Evolutionary conservation across 2,888 invertebrate species (phyloP).

Genomic region (Candidula unifasciata): DNA sequence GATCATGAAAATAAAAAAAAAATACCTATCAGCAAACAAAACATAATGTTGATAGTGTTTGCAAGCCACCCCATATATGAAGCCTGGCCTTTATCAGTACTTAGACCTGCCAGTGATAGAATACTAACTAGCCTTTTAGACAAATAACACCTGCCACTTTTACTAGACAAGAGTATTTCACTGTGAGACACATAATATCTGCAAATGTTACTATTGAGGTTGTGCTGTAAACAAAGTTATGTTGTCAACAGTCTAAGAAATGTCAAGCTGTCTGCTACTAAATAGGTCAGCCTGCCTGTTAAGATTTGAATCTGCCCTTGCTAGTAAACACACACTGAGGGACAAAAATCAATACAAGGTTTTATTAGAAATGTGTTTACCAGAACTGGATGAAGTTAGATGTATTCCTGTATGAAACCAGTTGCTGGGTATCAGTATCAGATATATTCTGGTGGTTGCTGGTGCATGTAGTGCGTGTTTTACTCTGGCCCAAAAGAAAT

Average conservation of each 20-base stretch:
- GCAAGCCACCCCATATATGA: too few species aligned
- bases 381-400: neutral
- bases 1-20: too few species aligned
- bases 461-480: too few species aligned
- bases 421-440: neutral
- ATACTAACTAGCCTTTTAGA: neutral
- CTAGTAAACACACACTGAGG: neutral
- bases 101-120: too few species aligned
- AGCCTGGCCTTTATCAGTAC: too few species aligned
- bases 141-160: neutral
- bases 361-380: too few species aligned
- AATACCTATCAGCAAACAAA: too few species aligned
- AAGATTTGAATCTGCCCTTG: neutral
- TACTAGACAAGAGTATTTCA: neutral
- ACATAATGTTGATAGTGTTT: too few species aligned
- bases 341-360: constrained; percentile 3
- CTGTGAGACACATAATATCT: neutral
- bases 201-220: neutral
- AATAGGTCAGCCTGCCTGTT: neutral
- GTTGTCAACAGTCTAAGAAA: too few species aligned
- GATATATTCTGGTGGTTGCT: too few species aligned
- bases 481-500: too few species aligned
- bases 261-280: neutral
- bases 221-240: too few species aligned
- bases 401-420: neutral